A percentile compares a stretch with the other conserved stretches of the same genome.
Conservation (phyloP, 2,888 invertebrate genomes). For the Acrobasis suavella region DNA sequence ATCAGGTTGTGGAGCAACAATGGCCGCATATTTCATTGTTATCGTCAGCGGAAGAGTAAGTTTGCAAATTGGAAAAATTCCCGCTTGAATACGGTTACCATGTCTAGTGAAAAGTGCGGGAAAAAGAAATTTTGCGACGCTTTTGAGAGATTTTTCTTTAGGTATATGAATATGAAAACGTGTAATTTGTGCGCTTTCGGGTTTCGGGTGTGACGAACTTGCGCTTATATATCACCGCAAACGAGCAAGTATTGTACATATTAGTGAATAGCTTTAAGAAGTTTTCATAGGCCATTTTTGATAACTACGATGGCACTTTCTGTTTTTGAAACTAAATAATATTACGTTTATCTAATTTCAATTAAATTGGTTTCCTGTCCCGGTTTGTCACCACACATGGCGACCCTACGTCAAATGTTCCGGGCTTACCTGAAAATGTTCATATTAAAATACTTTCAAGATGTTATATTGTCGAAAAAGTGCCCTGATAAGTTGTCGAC, state of each 20-base stretch:
- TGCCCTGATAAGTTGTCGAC: not conserved
- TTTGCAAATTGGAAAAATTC: slow-evolving; percentile 12
- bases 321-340: no score
- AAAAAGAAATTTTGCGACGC: not conserved
- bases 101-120: not conserved
- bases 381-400: not conserved
- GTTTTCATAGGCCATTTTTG: no score
- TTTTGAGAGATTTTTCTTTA: no score
- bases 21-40: slow-evolving; percentile 9
- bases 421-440: not conserved
- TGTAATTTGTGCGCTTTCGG: no score
- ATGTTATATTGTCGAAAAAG: slow-evolving; percentile 4
- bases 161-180: no score
- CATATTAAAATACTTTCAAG: not conserved
- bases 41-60: slow-evolving; percentile 4
- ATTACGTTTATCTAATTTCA: no score
- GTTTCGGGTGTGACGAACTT: no score
- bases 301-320: no score
- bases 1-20: not conserved
- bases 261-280: no score
- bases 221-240: no score
- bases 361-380: no score
- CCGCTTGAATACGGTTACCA: not conserved
- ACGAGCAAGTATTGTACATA: no score
- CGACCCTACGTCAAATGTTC: not conserved